A percentile compares a stretch with the other conserved stretches of the same genome.
phyloP scores from a whole-genome alignment of 2,113 vertebrate species.

The Apteryx mantelli region DNA sequence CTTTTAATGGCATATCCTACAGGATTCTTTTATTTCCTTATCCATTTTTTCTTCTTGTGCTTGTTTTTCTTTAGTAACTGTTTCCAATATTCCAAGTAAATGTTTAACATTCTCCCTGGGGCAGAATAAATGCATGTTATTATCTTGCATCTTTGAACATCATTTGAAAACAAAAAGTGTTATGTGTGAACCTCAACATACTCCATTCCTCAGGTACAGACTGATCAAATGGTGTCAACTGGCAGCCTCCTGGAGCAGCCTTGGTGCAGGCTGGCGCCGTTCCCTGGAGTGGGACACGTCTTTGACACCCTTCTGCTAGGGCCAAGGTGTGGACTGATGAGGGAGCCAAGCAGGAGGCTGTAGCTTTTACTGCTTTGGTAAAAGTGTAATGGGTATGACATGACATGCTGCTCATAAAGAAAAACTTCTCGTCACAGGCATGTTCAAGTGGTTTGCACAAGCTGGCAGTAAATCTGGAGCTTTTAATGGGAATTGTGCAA shows the following conservation, averaged over 20 bases:
- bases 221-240: neutral
- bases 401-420: neutral
- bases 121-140: neutral
- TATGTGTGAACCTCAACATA: neutral
- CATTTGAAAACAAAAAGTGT: neutral
- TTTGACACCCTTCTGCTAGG: neutral
- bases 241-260: neutral
- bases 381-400: neutral
- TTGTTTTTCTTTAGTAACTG: neutral
- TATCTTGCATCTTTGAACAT: neutral
- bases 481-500: neutral
- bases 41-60: neutral
- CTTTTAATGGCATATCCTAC: neutral
- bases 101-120: neutral
- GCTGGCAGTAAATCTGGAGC: neutral
- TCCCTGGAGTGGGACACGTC: neutral
- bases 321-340: too few species aligned
- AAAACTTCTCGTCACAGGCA: neutral
- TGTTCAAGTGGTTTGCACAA: neutral
- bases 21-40: neutral
- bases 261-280: neutral
- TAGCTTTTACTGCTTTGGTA: neutral
- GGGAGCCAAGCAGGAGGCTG: neutral
- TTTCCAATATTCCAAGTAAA: neutral
- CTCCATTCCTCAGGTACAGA: neutral